phyloP scores from a whole-genome alignment of 2,113 vertebrate species.

The Seriola aureovittata region DNA sequence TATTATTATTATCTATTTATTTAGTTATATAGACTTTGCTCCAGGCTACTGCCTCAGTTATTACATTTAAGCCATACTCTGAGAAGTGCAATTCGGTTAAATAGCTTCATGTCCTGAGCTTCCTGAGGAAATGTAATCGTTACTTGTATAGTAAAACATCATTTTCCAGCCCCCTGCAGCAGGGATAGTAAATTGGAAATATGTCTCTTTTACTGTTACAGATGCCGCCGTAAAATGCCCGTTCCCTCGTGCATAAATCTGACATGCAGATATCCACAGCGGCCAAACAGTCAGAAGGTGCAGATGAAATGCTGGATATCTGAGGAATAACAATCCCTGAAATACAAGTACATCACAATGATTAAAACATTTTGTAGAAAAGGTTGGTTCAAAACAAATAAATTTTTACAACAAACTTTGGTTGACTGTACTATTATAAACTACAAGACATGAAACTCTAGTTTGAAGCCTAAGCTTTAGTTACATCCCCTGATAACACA shows the following conservation, averaged over 20 bases:
- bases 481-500: background rate
- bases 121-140: slow-evolving; percentile 40
- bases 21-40: slow-evolving; percentile 32
- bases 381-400: background rate
- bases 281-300: slow-evolving; percentile 60
- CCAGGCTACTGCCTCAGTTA: slow-evolving; percentile 59
- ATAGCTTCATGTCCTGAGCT: slow-evolving; percentile 20
- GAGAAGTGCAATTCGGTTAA: slow-evolving; percentile 49
- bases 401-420: background rate
- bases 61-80: slow-evolving; percentile 54
- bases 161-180: background rate
- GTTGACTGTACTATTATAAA: background rate
- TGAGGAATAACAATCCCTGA: slow-evolving; percentile 72
- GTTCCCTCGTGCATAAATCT: slow-evolving; percentile 67
- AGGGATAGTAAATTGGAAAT: background rate
- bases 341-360: slow-evolving; percentile 23
- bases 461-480: background rate
- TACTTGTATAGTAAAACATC: slow-evolving; percentile 5
- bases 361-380: background rate
- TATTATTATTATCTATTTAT: slow-evolving; percentile 9
- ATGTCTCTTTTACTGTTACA: slow-evolving; percentile 63
- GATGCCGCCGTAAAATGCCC: slow-evolving; percentile 30
- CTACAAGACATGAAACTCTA: background rate
- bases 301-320: slow-evolving; percentile 50
- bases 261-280: slow-evolving; percentile 71